These are phyloP conservation scores for Symphodus melops DNA, from an alignment of 2,113 vertebrate genomes.

Conservation along the genomic window DNA sequence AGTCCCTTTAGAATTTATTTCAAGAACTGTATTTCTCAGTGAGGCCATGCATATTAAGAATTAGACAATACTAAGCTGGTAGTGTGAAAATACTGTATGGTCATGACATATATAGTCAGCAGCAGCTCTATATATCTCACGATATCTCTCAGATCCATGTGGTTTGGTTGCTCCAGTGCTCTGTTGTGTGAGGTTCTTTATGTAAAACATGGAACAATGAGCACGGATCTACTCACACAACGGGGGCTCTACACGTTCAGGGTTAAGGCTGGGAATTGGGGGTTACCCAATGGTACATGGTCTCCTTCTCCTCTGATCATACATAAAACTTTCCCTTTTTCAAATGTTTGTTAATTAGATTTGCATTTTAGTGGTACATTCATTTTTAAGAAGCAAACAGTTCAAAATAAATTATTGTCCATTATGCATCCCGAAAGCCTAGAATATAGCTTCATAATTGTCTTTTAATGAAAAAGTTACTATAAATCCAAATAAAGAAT, in stretches of 20 bases:
- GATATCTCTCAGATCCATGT: not conserved
- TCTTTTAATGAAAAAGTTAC: conserved; percentile 6
- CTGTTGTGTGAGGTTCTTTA: conserved; percentile 27
- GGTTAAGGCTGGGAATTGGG: not conserved
- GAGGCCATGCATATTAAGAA: not conserved
- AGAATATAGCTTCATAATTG: not conserved
- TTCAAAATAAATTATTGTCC: not conserved
- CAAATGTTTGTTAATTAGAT: not conserved
- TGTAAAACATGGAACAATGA: conserved; percentile 74
- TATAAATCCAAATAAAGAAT: not conserved
- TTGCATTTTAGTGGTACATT: not conserved
- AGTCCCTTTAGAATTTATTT: not conserved
- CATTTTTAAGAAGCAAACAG: not conserved
- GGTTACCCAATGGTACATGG: conserved; percentile 6
- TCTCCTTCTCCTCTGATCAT: not conserved
- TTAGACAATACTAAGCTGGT: not conserved
- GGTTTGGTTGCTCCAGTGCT: conserved; percentile 14
- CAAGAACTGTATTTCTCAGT: conserved; percentile 18
- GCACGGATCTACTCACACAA: conserved; percentile 68
- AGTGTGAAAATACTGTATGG: not conserved
- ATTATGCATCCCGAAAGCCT: not conserved
- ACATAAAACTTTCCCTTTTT: not conserved
- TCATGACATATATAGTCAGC: not conserved
- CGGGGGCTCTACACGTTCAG: not conserved
- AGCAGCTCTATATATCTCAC: too few relatives aligned